phyloP scores from a whole-genome alignment of 2,888 invertebrate genomes.

The Blastobasis adustella region DNA sequence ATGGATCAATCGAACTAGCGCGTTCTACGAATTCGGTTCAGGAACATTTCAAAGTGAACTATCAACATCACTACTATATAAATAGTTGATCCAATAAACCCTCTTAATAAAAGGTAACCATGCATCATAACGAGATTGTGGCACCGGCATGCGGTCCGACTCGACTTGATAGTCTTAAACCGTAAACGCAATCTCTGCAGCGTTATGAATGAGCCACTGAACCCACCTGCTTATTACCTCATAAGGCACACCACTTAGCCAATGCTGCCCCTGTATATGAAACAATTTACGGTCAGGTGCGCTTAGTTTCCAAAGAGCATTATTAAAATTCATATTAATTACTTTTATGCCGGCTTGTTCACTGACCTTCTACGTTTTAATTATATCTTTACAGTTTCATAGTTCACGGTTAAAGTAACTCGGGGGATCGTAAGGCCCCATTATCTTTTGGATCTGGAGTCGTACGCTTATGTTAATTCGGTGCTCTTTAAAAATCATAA shows the following conservation, averaged over 20 bases:
- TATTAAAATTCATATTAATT: constrained; percentile 66
- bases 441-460: constrained; percentile 46
- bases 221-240: constrained; percentile 26
- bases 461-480: constrained; percentile 60
- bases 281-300: constrained; percentile 66
- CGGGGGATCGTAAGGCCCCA: constrained; percentile 48
- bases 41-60: no score
- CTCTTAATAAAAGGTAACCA: no score
- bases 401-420: constrained; percentile 72
- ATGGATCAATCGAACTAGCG: no score
- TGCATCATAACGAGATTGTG: no score
- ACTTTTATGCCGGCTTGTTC: constrained; percentile 56
- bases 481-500: constrained; percentile 61
- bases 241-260: constrained; percentile 38
- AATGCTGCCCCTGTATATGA: constrained; percentile 64
- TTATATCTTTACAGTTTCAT: constrained; percentile 59
- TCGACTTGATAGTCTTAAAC: neutral
- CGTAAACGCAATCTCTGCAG: neutral
- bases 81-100: no score
- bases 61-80: no score
- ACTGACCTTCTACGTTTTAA: constrained; percentile 70
- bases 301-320: constrained; percentile 60
- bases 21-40: no score
- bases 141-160: no score
- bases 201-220: no score